phyloP scores from a whole-genome alignment of 2,797 vertebrate species.

The Pseudomugil gertrudae region DNA sequence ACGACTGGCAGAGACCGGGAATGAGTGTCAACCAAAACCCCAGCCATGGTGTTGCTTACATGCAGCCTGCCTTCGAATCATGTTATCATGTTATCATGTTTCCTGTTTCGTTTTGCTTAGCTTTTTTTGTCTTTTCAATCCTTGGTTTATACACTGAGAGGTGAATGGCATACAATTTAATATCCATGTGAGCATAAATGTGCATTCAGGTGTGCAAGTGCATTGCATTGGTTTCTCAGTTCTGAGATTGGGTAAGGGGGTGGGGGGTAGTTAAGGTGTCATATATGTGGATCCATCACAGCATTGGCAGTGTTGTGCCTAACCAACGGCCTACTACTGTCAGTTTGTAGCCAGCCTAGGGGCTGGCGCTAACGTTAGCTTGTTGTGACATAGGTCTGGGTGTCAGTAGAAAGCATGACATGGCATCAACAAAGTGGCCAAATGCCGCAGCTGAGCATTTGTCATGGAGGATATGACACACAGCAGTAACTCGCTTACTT shows the following conservation, averaged over 20 bases:
- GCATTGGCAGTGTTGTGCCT: constrained; percentile 57
- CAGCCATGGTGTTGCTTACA: constrained; percentile 68
- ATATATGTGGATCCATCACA: constrained; percentile 57
- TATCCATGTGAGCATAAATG: background rate
- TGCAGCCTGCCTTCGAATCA: constrained; percentile 46
- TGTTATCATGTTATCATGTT: constrained; percentile 49
- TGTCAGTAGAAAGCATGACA: constrained; percentile 72
- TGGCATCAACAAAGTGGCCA: constrained; percentile 56
- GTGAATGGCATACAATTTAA: constrained; percentile 13
- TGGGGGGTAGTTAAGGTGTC: constrained; percentile 33
- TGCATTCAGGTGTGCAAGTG: constrained; percentile 37
- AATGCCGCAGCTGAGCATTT: constrained; percentile 38
- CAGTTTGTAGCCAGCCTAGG: constrained; percentile 56
- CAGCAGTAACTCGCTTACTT: constrained; percentile 12
- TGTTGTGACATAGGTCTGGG: constrained; percentile 72
- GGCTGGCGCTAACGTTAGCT: constrained; percentile 53
- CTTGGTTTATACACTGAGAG: constrained; percentile 31
- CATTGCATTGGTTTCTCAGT: constrained; percentile 39
- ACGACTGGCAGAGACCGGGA: constrained; percentile 37
- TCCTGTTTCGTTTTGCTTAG: constrained; percentile 10
- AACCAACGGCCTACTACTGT: constrained; percentile 80
- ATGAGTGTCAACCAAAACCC: constrained; percentile 54
- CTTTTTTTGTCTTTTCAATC: background rate
- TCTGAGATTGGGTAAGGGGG: constrained; percentile 13
- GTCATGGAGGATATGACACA: constrained; percentile 7